These are phyloP conservation scores for Rutilus rutilus DNA, from an alignment of 2,113 vertebrate genomes.

Conservation along the genomic window DNA sequence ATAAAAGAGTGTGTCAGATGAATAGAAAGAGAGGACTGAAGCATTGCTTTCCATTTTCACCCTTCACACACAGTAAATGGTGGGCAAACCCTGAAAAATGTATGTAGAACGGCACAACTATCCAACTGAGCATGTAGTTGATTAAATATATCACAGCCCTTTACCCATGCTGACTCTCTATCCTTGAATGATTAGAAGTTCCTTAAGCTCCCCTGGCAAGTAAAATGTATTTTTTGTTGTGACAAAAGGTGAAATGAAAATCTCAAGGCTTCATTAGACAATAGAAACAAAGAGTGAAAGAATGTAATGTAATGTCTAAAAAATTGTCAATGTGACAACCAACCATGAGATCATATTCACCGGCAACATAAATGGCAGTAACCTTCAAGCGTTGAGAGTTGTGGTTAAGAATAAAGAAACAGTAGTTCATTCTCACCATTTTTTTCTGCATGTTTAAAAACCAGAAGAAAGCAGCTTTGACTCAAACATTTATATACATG, in stretches of 20 bases:
- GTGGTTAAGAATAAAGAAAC: background rate
- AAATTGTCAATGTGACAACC: background rate
- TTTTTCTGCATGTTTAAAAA: conserved; percentile 5
- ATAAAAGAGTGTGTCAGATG: background rate
- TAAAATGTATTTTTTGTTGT: conserved; percentile 3
- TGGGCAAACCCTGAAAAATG: conserved; percentile 15
- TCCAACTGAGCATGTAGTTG: conserved; percentile 17
- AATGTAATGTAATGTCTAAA: background rate
- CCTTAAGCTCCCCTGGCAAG: background rate
- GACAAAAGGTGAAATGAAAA: conserved; percentile 28
- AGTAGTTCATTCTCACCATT: background rate
- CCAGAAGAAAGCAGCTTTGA: background rate
- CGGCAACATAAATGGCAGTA: background rate
- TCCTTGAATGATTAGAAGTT: conserved; percentile 24
- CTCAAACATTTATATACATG: background rate
- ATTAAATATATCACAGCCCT: conserved; percentile 15
- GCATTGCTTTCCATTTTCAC: conserved; percentile 5
- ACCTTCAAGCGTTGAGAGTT: background rate
- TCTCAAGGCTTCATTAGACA: conserved; percentile 22
- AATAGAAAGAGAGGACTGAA: conserved; percentile 20
- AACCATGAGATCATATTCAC: background rate
- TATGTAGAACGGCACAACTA: conserved; percentile 2
- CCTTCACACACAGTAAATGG: conserved; percentile 15
- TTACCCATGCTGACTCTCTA: background rate
- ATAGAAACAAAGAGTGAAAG: background rate